Conservation (phyloP, 2,797 vertebrate species). For the Sebastes goodei region DNA sequence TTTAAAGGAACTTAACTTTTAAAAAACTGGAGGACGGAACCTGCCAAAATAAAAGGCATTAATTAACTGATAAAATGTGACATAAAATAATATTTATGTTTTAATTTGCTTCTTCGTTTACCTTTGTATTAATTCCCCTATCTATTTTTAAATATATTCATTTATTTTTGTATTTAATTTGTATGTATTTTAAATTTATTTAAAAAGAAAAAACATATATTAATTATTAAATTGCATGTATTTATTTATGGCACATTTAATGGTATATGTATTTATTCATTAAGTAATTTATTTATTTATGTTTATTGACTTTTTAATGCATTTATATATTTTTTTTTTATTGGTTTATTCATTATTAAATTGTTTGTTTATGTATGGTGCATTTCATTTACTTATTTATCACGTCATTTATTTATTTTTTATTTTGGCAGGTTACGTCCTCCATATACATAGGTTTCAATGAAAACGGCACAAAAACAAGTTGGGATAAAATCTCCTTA, state of each 20-base stretch:
- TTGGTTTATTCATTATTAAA: not conserved
- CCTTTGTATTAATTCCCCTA: no score
- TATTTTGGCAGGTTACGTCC: fast-evolving
- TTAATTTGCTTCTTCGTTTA: no score
- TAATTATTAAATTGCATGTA: not conserved
- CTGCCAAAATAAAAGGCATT: no score
- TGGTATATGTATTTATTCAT: not conserved
- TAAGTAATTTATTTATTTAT: not conserved
- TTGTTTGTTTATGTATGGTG: no score
- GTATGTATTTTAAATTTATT: not conserved
- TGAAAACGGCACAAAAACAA: not conserved
- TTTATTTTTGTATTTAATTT: not conserved
- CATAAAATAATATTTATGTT: no score
- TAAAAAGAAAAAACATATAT: no score
- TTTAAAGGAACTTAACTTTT: not conserved
- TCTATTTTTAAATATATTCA: no score
- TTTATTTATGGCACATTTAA: not conserved
- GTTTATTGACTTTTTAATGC: not conserved
- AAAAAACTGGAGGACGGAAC: no score
- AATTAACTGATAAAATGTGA: no score
- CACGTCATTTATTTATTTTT: no score
- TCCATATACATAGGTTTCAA: not conserved
- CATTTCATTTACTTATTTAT: no score
- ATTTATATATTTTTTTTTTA: not conserved
- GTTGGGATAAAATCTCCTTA: not conserved